Evolutionary conservation across 2,888 invertebrate genomes (phyloP).

Genomic region (Drosophila picticornis): DNA sequence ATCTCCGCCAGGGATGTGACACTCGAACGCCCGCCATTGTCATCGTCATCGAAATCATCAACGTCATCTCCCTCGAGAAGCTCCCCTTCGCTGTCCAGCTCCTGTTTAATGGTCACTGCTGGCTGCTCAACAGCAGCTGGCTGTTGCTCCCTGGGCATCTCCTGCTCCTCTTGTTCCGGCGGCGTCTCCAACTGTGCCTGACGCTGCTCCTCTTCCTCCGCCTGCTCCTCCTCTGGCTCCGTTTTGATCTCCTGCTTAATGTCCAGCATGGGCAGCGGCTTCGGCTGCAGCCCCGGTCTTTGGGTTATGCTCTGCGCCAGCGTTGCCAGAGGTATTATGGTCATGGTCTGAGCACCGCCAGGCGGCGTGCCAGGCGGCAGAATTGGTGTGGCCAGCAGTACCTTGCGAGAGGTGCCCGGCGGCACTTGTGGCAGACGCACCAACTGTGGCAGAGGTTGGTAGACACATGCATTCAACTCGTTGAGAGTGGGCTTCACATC

Average conservation of each 20-base stretch:
- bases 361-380: constrained; percentile 55
- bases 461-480: constrained; percentile 49
- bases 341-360: constrained; percentile 76
- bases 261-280: constrained; percentile 58
- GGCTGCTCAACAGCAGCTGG: constrained; percentile 6
- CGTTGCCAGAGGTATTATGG: constrained; percentile 80
- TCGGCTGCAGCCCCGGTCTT: constrained; percentile 33
- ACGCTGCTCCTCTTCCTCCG: constrained; percentile 29
- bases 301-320: constrained; percentile 70
- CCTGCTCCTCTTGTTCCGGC: constrained; percentile 7
- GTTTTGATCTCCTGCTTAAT: constrained; percentile 80
- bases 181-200: neutral
- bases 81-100: constrained; percentile 54
- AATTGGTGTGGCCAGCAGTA: constrained; percentile 81
- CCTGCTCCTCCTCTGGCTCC: constrained; percentile 73
- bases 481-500: constrained; percentile 61
- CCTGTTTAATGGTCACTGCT: constrained; percentile 47
- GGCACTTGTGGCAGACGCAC: constrained; percentile 58
- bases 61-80: constrained; percentile 26
- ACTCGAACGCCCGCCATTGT: constrained; percentile 67
- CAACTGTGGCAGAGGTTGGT: constrained; percentile 56
- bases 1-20: constrained; percentile 69
- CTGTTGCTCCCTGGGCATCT: neutral
- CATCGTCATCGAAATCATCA: constrained; percentile 54
- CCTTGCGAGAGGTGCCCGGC: constrained; percentile 74